A percentile compares a stretch with the other conserved stretches of the same genome.
Conservation (phyloP, 30 jellyfish, hydroid and myxozoan species). For the Chrysaora quinquecirrha region DNA sequence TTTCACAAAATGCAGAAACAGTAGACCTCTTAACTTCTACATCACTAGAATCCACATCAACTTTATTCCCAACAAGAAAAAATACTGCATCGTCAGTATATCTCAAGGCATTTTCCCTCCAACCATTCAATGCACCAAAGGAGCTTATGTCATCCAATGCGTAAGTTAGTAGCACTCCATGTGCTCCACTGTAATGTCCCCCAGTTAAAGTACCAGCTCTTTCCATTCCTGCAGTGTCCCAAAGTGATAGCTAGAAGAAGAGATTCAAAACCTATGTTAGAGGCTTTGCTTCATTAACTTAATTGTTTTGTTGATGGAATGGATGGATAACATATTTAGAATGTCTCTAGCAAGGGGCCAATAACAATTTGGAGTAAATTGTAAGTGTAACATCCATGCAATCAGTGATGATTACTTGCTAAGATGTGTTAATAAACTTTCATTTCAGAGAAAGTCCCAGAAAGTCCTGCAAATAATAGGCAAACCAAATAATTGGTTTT, state of each 20-base stretch:
- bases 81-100: slow-evolving; percentile 47
- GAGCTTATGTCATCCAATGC: slow-evolving; percentile 72
- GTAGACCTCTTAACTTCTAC: slow-evolving; percentile 67
- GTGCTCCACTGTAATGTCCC: slow-evolving; percentile 76
- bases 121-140: slow-evolving; percentile 55
- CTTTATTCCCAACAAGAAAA: slow-evolving; percentile 87
- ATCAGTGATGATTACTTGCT: no score
- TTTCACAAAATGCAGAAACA: slow-evolving; percentile 68
- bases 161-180: slow-evolving; percentile 77
- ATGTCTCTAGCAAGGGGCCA: no score
- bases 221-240: slow-evolving; percentile 99
- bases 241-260: slow-evolving; percentile 69
- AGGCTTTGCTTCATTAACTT: no score
- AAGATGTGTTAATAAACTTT: no score
- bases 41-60: slow-evolving; percentile 68
- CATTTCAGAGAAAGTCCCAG: no score
- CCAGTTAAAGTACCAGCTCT: slow-evolving; percentile 86
- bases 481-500: no score
- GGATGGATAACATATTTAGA: no score
- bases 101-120: slow-evolving; percentile 85
- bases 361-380: no score
- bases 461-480: no score
- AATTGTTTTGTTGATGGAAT: no score
- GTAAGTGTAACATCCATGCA: no score
- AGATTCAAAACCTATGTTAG: no score